Evolutionary conservation across 2,888 invertebrate genomes (phyloP).

Genomic region (Drosophila maculinotata): DNA sequence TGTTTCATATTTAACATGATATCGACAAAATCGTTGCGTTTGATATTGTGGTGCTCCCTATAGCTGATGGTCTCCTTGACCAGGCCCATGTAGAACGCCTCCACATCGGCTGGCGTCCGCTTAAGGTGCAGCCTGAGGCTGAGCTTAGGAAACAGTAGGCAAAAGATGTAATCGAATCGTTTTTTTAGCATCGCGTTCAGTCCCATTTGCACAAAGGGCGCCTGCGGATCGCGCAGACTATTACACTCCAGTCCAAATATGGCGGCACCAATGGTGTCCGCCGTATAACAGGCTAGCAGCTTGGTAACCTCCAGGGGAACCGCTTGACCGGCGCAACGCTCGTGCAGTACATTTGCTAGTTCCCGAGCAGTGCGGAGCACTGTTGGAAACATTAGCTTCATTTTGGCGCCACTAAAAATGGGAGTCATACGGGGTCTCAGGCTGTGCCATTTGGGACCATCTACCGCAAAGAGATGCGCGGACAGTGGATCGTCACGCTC

Average conservation of each 20-base stretch:
- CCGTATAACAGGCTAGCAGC: constrained; percentile 85
- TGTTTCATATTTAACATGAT: constrained; percentile 72
- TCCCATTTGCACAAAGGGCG: constrained; percentile 83
- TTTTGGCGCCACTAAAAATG: constrained; percentile 82
- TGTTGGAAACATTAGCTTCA: constrained; percentile 82
- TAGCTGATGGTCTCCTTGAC: constrained; percentile 66
- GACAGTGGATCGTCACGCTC: constrained; percentile 83
- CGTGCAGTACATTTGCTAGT: constrained; percentile 49
- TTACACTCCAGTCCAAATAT: constrained; percentile 86
- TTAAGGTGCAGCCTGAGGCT: constrained; percentile 66
- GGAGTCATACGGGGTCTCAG: constrained; percentile 82
- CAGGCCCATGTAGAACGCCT: constrained; percentile 85
- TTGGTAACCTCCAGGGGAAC: constrained; percentile 84
- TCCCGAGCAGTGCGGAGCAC: constrained; percentile 62
- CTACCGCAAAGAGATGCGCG: constrained; percentile 82
- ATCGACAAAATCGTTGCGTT: constrained; percentile 87
- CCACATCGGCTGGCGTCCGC: constrained; percentile 60
- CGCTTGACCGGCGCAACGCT: constrained; percentile 11
- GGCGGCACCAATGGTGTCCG: constrained; percentile 86
- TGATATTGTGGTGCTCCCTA: constrained; percentile 80
- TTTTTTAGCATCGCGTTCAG: constrained; percentile 53
- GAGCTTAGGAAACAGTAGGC: constrained; percentile 64
- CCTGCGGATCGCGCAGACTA: constrained; percentile 83
- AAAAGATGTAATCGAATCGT: constrained; percentile 45
- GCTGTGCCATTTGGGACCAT: constrained; percentile 83